These are phyloP conservation scores for Melanotaenia boesemani DNA, from an alignment of 2,797 vertebrate genomes.

Conservation along the genomic window DNA sequence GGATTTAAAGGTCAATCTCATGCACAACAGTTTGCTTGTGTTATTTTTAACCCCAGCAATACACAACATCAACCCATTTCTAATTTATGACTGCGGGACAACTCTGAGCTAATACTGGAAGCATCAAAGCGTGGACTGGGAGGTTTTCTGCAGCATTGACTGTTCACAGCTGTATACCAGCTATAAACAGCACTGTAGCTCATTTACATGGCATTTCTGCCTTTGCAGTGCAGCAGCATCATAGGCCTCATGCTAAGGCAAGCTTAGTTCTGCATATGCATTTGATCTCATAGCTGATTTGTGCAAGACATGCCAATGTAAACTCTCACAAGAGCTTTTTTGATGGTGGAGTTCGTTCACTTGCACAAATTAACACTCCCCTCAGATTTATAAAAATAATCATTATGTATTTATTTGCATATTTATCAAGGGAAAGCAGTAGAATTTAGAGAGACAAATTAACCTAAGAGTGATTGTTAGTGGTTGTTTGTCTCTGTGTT, in stretches of 20 bases:
- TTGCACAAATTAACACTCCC: neutral
- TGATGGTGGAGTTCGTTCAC: no score
- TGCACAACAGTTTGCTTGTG: slow-evolving; percentile 60
- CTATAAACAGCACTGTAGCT: neutral
- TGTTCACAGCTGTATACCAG: neutral
- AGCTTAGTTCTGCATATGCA: neutral
- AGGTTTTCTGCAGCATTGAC: neutral
- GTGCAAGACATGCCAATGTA: neutral
- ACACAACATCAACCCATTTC: slow-evolving; percentile 27
- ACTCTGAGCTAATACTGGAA: slow-evolving; percentile 26
- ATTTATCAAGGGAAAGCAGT: neutral
- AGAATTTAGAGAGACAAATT: no score
- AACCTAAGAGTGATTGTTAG: no score
- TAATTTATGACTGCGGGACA: slow-evolving; percentile 40
- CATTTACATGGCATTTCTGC: neutral
- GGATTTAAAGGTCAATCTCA: slow-evolving; percentile 75
- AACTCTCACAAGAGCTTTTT: neutral
- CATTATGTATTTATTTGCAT: neutral
- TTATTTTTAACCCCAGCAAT: slow-evolving; percentile 64
- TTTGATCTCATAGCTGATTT: slow-evolving; percentile 26
- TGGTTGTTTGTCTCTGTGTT: no score
- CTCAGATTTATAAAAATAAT: neutral
- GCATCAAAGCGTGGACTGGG: neutral
- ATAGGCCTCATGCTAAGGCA: neutral
- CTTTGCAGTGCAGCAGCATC: slow-evolving; percentile 18